Percentiles rank a stretch among this genome's conserved stretches.
phyloP scores from a whole-genome alignment of 2,888 invertebrate species.

The Tetanocera ferruginea region DNA sequence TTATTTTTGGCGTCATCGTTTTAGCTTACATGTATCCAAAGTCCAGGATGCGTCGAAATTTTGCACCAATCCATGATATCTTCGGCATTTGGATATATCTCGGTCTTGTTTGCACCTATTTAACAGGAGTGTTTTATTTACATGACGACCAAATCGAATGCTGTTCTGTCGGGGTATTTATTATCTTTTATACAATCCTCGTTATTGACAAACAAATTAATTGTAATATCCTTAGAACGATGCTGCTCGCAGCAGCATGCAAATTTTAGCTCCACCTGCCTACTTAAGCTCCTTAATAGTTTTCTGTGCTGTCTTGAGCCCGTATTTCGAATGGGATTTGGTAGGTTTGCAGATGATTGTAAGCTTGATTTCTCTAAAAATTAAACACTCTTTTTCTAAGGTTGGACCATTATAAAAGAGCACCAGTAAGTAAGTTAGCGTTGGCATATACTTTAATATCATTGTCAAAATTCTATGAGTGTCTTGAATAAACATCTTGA shows the following conservation, averaged over 20 bases:
- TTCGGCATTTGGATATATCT: conserved; percentile 42
- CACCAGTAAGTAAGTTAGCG: too few species aligned
- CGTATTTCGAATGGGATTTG: conserved; percentile 46
- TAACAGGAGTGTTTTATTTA: conserved; percentile 31
- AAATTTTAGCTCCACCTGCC: not conserved
- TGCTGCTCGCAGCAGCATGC: not conserved
- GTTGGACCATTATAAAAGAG: too few species aligned
- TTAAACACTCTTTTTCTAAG: too few species aligned
- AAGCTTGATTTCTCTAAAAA: too few species aligned
- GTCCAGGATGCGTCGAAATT: conserved; percentile 24
- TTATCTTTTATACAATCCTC: too few species aligned
- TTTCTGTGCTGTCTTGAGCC: conserved; percentile 30
- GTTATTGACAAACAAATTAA: too few species aligned
- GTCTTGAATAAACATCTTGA: too few species aligned
- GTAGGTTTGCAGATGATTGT: conserved; percentile 29
- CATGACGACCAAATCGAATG: not conserved
- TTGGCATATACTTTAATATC: too few species aligned
- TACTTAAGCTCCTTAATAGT: conserved; percentile 24
- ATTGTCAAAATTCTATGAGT: too few species aligned
- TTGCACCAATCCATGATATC: conserved; percentile 43
- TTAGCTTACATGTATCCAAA: conserved; percentile 39
- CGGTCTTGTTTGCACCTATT: conserved; percentile 26
- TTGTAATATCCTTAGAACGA: not conserved
- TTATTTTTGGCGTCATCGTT: conserved; percentile 15
- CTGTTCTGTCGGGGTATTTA: not conserved